phyloP scores from a whole-genome alignment of 2,113 vertebrate genomes.

The Cepphus grylle region DNA sequence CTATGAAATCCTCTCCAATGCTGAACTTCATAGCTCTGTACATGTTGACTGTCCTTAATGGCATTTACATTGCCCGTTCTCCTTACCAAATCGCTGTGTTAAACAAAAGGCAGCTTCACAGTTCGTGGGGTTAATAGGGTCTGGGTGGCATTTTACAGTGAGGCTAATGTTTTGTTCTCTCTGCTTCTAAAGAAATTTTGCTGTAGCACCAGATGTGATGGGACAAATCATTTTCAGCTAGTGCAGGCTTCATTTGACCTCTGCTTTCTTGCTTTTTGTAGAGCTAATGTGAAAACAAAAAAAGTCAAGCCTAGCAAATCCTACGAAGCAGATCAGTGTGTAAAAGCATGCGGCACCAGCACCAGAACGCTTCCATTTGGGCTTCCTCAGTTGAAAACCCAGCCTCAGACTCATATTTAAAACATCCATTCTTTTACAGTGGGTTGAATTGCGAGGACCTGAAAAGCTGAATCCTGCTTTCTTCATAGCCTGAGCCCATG shows the following conservation, averaged over 20 bases:
- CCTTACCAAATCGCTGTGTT: background rate
- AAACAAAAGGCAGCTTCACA: background rate
- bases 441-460: background rate
- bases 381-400: background rate
- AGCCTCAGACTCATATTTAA: background rate
- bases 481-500: background rate
- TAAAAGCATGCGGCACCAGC: background rate
- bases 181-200: background rate
- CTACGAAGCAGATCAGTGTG: background rate
- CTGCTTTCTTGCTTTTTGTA: background rate
- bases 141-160: background rate
- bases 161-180: background rate
- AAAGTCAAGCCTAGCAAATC: background rate
- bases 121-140: background rate
- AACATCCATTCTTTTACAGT: background rate
- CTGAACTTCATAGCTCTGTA: background rate
- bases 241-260: background rate
- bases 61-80: background rate
- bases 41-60: background rate
- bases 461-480: background rate
- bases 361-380: background rate
- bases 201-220: background rate
- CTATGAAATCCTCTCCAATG: background rate
- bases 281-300: slow-evolving; percentile 8
- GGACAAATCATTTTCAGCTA: background rate